These are phyloP conservation scores for Albula goreensis DNA, from an alignment of 2,113 vertebrate genomes.

Conservation along the genomic window DNA sequence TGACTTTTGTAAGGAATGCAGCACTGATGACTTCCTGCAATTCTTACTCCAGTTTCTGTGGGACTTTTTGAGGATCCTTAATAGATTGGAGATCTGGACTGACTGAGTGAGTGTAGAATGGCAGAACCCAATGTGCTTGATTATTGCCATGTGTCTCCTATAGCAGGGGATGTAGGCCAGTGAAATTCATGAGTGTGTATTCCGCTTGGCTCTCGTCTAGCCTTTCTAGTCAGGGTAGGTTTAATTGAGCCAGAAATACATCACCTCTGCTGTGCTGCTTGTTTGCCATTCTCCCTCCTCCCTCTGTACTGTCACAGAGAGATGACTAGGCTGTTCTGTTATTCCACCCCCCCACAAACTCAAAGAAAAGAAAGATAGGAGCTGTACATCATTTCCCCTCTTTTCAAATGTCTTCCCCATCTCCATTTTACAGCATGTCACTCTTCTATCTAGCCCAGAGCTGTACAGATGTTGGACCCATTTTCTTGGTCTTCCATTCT, in stretches of 20 bases:
- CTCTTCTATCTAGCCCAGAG: neutral
- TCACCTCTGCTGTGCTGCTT: neutral
- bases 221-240: neutral
- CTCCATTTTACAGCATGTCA: neutral
- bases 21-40: neutral
- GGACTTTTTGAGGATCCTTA: too few species aligned
- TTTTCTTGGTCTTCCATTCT: neutral
- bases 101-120: neutral
- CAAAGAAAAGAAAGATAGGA: neutral
- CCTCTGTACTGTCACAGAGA: neutral
- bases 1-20: neutral
- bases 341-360: neutral
- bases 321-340: neutral
- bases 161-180: neutral
- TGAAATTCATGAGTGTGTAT: neutral
- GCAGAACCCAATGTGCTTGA: neutral
- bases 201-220: neutral
- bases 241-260: constrained; percentile 4
- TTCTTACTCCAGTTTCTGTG: neutral
- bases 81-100: too few species aligned
- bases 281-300: neutral
- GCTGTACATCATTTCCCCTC: neutral
- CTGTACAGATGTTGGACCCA: neutral
- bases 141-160: neutral
- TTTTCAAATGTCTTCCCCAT: neutral